Evolutionary conservation across 1,140 invertebrate species (phyloP), one percentile per base, ranked within the genome.

Genomic region (Elymnias hypermnestra): DNA sequence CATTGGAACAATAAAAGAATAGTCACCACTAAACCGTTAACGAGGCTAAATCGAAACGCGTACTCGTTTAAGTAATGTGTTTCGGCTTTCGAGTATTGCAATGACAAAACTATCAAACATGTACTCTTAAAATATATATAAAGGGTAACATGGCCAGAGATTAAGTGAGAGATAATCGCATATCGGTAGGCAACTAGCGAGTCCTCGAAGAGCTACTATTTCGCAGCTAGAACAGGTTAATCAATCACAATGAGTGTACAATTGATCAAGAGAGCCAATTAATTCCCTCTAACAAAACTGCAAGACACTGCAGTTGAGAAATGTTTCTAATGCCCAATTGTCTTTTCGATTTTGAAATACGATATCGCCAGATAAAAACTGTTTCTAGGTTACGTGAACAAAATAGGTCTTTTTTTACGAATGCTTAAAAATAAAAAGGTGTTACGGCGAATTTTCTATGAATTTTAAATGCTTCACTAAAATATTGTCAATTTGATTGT

Each of bases 201-300:
- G 33, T 21, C 33, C 18, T 36, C 33, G 10, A 21, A 33, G 14
- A 33, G 13, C 12, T 10, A 15, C 14, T 36, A 21, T 44, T 44
- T 45, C 33, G 14, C 19, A 36, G 22, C 10, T 45, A 9, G 7
- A 36, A 45, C 42, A 13, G 25, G 29, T 36, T 44, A 36, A 44
- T 44, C 42, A 18, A 44, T 44, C 42, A 44, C 35, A 44, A 25
- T 44, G 42, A 35, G 41, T 36, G 10, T 14, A 37, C 42, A 45
- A 45, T 45, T 45, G 42, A 45, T 45, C 31, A 14, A 33, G 33
- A 25, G 31, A 22, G 33, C 9, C 31, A 45, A 45, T 45, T 45
- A 45, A 35, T n/a, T 36, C 6, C 33, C 19, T 15, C n/a, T 35
- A 35, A 33, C 33, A 36, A 37, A 18, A 45, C 33, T 45, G 22